A percentile compares a stretch with the other conserved stretches of the same genome.
Conservation (phyloP, 1,140 invertebrate species). For the Drosophila bocki region DNA sequence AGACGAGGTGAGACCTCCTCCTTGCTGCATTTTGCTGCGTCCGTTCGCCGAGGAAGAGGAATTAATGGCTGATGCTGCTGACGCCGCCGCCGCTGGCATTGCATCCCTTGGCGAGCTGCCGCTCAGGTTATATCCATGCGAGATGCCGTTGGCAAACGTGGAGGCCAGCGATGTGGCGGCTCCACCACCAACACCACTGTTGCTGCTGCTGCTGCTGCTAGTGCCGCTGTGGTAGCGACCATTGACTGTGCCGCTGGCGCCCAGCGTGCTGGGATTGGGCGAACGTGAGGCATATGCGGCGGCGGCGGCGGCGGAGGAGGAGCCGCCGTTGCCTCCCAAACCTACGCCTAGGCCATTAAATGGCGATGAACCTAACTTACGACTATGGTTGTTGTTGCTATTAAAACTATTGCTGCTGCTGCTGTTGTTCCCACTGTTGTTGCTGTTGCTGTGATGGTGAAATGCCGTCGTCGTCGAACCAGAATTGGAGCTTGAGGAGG, state of each 20-base stretch:
- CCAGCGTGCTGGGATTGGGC: slow-evolving; percentile 76
- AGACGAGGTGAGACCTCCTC: slow-evolving; percentile 42
- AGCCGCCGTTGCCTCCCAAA: slow-evolving; percentile 30
- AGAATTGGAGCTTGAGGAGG: slow-evolving; percentile 18
- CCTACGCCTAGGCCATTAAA: slow-evolving; percentile 76
- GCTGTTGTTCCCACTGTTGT: slow-evolving; percentile 57
- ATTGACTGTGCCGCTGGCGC: slow-evolving; percentile 73
- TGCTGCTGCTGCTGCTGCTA: slow-evolving; percentile 36
- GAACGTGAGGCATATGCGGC: slow-evolving; percentile 55
- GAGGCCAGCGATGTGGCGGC: slow-evolving; percentile 62
- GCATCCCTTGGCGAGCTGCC: slow-evolving; percentile 67
- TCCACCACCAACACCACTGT: slow-evolving; percentile 37
- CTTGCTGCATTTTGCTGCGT: slow-evolving; percentile 65
- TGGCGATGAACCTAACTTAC: slow-evolving; percentile 82
- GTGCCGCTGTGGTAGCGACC: slow-evolving; percentile 48
- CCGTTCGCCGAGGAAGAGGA: slow-evolving; percentile 35
- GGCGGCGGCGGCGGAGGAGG: slow-evolving; percentile 4
- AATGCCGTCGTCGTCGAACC: slow-evolving; percentile 51
- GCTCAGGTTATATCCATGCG: slow-evolving; percentile 79
- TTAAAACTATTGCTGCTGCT: slow-evolving; percentile 73
- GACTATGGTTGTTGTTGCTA: slow-evolving; percentile 84
- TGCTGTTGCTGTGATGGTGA: slow-evolving; percentile 74
- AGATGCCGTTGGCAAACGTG: slow-evolving; percentile 83
- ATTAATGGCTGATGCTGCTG: slow-evolving; percentile 14
- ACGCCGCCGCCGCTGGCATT: slow-evolving; percentile 10